Percentiles rank a stretch among this genome's conserved stretches.
Conservation (phyloP, 2,113 vertebrate species). For the Hemichromis elongatus region DNA sequence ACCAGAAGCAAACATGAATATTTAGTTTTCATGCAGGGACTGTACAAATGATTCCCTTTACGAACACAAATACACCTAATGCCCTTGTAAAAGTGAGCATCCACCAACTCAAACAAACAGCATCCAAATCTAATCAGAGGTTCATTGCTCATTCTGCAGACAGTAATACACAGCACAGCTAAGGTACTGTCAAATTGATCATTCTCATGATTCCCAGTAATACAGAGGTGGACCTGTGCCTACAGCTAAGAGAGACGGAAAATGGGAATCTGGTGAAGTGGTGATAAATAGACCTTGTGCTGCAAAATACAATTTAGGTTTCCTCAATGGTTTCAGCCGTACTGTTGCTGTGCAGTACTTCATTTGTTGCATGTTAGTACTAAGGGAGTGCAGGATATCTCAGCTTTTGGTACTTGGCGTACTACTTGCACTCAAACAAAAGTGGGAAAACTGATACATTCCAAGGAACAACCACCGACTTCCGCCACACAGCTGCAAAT, state of each 20-base stretch:
- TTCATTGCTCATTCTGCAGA: conserved; percentile 34
- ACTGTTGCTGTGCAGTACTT: conserved; percentile 26
- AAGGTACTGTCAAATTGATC: conserved; percentile 50
- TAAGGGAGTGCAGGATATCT: not conserved
- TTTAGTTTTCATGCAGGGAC: not conserved
- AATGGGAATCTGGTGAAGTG: conserved; percentile 31
- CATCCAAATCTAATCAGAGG: conserved; percentile 36
- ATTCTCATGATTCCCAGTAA: conserved; percentile 40
- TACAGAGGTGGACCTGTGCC: conserved; percentile 31
- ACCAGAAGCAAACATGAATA: not conserved
- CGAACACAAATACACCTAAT: conserved; percentile 14
- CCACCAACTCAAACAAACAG: not conserved
- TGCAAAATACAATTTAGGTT: conserved; percentile 28
- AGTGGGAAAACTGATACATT: not conserved
- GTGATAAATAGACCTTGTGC: conserved; percentile 52
- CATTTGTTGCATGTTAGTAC: conserved; percentile 13
- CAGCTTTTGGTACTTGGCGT: not conserved
- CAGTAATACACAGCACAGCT: conserved; percentile 22
- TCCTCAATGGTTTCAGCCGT: not conserved
- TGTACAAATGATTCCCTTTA: conserved; percentile 12
- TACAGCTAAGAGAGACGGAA: conserved; percentile 43
- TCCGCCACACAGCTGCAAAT: not conserved
- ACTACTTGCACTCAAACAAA: not conserved
- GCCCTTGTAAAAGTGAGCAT: conserved; percentile 16
- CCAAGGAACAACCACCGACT: not conserved